Percentiles rank a stretch among this genome's conserved stretches.
Conservation (phyloP, 30 jellyfish, hydroid and myxozoan species). For the Catostylus mosaicus region DNA sequence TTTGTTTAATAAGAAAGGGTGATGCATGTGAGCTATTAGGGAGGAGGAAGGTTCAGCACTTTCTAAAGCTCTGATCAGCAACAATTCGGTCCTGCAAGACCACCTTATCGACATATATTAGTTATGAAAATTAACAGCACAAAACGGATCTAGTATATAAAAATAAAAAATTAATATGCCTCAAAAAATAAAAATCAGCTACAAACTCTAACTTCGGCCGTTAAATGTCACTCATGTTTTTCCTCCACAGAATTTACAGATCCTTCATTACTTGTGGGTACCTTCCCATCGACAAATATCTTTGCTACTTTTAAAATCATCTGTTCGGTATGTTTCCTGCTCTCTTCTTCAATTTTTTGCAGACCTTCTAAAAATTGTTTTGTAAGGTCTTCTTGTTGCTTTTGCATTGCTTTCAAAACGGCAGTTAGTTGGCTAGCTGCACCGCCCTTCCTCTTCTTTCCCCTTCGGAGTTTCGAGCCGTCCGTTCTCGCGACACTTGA, state of each 20-base stretch:
- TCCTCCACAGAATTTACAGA: neutral
- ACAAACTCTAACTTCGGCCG: too few relatives aligned
- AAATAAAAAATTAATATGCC: too few relatives aligned
- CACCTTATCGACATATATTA: too few relatives aligned
- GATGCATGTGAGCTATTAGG: too few relatives aligned
- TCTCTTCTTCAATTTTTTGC: constrained; percentile 35
- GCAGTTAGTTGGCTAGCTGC: constrained; percentile 32
- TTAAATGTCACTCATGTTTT: too few relatives aligned
- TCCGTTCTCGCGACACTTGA: neutral
- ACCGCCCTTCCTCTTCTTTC: constrained; percentile 9
- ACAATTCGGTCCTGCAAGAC: too few relatives aligned
- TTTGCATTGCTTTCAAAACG: constrained; percentile 3
- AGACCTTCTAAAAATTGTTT: constrained; percentile 20
- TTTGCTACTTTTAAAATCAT: constrained; percentile 31
- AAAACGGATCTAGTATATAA: too few relatives aligned
- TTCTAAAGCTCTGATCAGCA: too few relatives aligned
- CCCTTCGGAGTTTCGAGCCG: constrained; percentile 1
- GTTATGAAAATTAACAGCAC: too few relatives aligned
- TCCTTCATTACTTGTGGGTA: neutral
- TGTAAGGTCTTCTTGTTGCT: constrained; percentile 29
- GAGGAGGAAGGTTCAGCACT: too few relatives aligned
- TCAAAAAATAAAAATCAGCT: too few relatives aligned
- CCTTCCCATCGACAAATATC: neutral
- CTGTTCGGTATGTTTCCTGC: constrained; percentile 41
- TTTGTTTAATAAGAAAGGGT: too few relatives aligned